A percentile compares a stretch with the other conserved stretches of the same genome.
phyloP scores from a whole-genome alignment of 2,888 invertebrate genomes.

The Ctenicera cuprea region DNA sequence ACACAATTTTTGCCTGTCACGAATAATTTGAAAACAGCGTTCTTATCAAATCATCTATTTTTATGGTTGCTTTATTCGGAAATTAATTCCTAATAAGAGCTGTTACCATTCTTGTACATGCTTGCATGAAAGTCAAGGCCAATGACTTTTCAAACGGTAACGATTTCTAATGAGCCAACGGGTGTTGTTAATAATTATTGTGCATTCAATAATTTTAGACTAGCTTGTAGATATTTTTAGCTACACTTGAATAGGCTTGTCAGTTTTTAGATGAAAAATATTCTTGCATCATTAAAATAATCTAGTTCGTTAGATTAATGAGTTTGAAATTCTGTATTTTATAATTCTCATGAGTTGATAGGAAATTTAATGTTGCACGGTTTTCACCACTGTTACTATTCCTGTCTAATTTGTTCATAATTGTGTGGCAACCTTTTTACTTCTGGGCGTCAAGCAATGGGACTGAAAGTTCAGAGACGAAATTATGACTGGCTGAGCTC shows the following conservation, averaged over 20 bases:
- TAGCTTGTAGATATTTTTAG: neutral
- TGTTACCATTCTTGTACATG: constrained; percentile 6
- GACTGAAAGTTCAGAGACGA: constrained; percentile 3
- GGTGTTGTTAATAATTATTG: neutral
- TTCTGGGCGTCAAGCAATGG: neutral
- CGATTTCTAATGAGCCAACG: constrained; percentile 26
- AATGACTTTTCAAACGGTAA: constrained; percentile 15
- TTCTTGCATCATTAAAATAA: no score
- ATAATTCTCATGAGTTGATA: no score
- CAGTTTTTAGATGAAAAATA: no score
- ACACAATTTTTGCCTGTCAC: neutral
- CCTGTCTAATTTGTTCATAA: neutral
- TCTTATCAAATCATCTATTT: neutral
- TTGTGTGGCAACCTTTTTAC: neutral
- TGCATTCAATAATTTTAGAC: constrained; percentile 1
- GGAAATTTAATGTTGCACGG: no score
- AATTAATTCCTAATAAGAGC: neutral
- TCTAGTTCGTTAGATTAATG: neutral
- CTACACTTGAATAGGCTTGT: neutral
- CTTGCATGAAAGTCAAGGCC: constrained; percentile 21
- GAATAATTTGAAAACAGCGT: neutral
- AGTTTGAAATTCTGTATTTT: neutral
- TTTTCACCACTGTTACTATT: no score
- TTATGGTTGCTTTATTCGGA: constrained; percentile 16
- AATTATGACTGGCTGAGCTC: neutral